Conservation (phyloP, 2,797 vertebrate species). For the Paratrypauchen microcephalus region DNA sequence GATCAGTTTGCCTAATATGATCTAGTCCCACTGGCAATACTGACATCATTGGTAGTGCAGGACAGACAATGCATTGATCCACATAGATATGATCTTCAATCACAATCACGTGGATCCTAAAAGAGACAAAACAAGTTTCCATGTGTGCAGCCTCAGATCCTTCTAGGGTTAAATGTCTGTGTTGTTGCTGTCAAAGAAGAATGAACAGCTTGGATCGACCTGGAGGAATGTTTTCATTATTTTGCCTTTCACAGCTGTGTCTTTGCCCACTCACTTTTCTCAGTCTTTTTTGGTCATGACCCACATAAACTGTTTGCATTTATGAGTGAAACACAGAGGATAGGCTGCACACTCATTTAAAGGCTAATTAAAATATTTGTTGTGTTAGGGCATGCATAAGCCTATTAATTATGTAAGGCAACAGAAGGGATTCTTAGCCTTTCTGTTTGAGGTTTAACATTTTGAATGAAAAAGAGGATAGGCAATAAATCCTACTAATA, state of each 20-base stretch:
- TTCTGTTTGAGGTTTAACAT: too few species aligned
- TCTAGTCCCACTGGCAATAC: not conserved
- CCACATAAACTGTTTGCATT: not conserved
- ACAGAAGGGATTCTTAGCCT: too few species aligned
- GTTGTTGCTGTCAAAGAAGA: not conserved
- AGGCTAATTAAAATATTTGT: too few species aligned
- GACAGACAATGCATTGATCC: not conserved
- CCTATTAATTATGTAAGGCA: too few species aligned
- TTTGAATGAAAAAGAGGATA: too few species aligned
- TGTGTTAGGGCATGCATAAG: too few species aligned
- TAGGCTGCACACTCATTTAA: not conserved
- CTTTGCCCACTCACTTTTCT: not conserved
- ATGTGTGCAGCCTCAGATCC: not conserved
- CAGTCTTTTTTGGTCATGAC: not conserved
- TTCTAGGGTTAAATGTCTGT: not conserved
- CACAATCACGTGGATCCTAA: not conserved
- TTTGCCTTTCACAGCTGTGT: not conserved
- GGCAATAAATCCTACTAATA: too few species aligned
- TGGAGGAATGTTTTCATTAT: constrained; percentile 4
- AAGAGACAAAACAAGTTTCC: not conserved
- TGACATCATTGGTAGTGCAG: not conserved
- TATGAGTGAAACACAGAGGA: not conserved
- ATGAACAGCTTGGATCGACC: not conserved
- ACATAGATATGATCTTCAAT: not conserved
- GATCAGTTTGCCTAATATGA: too few species aligned